Conservation (phyloP, 2,113 vertebrate genomes). For the Pseudorasbora parva region DNA sequence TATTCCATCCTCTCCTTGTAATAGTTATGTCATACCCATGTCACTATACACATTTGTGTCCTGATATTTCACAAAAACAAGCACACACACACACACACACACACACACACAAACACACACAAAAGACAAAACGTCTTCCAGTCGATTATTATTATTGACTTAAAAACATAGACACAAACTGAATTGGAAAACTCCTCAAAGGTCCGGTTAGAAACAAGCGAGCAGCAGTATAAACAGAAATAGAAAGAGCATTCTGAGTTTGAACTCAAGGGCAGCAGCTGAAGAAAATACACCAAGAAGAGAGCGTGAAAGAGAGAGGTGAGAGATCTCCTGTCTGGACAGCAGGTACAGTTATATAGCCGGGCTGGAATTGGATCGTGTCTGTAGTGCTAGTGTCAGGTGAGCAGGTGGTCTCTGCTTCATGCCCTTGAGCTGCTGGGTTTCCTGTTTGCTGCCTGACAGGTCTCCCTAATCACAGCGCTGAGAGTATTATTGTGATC, state of each 20-base stretch:
- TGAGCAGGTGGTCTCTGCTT: slow-evolving; percentile 25
- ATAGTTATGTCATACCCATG: too few relatives aligned
- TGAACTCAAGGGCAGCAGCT: slow-evolving; percentile 49
- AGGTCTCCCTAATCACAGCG: slow-evolving; percentile 32
- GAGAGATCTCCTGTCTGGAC: slow-evolving; percentile 34
- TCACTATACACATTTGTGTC: too few relatives aligned
- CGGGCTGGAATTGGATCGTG: slow-evolving; percentile 8
- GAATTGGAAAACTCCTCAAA: slow-evolving; percentile 69
- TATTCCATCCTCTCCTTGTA: too few relatives aligned
- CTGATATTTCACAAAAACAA: too few relatives aligned
- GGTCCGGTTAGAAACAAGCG: slow-evolving; percentile 13
- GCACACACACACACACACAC: too few relatives aligned
- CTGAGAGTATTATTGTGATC: slow-evolving; percentile 39
- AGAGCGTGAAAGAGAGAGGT: slow-evolving; percentile 9
- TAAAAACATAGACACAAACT: slow-evolving; percentile 68
- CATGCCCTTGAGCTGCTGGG: slow-evolving; percentile 38
- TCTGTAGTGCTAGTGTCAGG: slow-evolving; percentile 17
- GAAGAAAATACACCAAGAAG: slow-evolving; percentile 3
- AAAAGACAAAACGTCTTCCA: slow-evolving; percentile 69
- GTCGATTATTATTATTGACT: slow-evolving; percentile 70
- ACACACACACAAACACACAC: slow-evolving; percentile 44
- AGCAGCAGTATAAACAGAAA: slow-evolving; percentile 4
- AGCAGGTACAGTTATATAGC: slow-evolving; percentile 7
- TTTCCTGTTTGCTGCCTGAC: slow-evolving; percentile 35
- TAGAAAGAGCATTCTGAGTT: slow-evolving; percentile 15